Conservation (phyloP, 2,113 vertebrate species). For the Nycticebus coucang region DNA sequence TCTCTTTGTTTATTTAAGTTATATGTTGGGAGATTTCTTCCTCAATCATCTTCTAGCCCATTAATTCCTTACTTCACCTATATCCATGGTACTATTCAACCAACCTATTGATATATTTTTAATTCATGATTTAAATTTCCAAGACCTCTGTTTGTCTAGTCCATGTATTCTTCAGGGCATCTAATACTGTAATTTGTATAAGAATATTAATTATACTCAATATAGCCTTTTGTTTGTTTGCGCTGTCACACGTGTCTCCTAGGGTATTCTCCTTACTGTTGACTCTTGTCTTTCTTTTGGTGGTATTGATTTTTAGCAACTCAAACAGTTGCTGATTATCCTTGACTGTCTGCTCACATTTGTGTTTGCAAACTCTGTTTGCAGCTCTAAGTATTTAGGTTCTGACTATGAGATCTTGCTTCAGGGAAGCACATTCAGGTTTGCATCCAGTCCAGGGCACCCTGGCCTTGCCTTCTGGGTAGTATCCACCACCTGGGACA, state of each 20-base stretch:
- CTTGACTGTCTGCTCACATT: background rate
- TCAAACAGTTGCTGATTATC: background rate
- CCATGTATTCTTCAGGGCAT: background rate
- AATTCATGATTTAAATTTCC: background rate
- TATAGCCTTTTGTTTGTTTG: background rate
- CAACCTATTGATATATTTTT: background rate
- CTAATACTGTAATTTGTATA: background rate
- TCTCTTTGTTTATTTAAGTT: background rate
- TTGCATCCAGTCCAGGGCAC: fast-evolving
- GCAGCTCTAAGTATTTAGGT: background rate
- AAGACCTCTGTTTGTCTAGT: background rate
- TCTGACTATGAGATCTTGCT: background rate
- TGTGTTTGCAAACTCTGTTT: background rate
- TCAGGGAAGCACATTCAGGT: background rate
- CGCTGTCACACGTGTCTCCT: background rate
- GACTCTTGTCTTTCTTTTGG: background rate
- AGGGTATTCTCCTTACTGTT: background rate
- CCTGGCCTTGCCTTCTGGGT: background rate
- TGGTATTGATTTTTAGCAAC: background rate
- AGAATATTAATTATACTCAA: background rate
- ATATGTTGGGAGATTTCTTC: background rate
- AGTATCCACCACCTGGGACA: background rate
- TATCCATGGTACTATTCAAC: background rate
- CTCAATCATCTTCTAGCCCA: background rate
- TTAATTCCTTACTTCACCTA: background rate